Conservation (phyloP, 2,797 vertebrate genomes). For the Uromys caudimaculatus region DNA sequence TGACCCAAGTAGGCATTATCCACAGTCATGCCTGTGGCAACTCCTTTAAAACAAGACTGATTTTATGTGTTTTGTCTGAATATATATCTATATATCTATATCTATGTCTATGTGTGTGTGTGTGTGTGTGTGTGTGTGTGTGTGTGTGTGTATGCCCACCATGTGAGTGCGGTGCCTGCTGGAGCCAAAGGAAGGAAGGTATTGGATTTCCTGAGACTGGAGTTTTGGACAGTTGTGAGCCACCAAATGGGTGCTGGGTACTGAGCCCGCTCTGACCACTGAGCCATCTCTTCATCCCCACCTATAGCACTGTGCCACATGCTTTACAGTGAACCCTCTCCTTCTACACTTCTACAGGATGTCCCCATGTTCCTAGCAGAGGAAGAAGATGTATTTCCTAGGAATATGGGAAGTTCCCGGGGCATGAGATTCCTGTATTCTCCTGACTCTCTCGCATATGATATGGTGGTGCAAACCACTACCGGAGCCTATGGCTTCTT, state of each 20-base stretch:
- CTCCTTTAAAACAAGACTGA: not conserved
- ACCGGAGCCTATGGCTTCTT: not conserved
- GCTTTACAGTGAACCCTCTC: not conserved
- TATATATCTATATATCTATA: no score
- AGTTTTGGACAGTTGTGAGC: not conserved
- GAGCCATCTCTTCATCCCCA: not conserved
- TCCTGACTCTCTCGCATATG: not conserved
- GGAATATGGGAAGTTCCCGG: not conserved
- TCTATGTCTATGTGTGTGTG: no score
- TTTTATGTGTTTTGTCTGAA: not conserved
- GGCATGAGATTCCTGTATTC: not conserved
- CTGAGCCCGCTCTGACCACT: not conserved
- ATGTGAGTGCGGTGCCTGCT: not conserved
- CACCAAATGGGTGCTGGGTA: not conserved
- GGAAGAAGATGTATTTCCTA: not conserved
- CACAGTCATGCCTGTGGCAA: not conserved
- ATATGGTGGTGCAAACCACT: not conserved
- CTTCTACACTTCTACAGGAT: not conserved
- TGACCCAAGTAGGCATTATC: not conserved
- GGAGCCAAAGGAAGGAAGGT: not conserved
- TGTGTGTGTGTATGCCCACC: not conserved
- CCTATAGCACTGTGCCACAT: not conserved
- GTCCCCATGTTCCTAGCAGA: not conserved
- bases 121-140: no score
- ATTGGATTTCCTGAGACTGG: not conserved